phyloP scores from a whole-genome alignment of 2,113 vertebrate species.

The Macquaria ambigua region DNA sequence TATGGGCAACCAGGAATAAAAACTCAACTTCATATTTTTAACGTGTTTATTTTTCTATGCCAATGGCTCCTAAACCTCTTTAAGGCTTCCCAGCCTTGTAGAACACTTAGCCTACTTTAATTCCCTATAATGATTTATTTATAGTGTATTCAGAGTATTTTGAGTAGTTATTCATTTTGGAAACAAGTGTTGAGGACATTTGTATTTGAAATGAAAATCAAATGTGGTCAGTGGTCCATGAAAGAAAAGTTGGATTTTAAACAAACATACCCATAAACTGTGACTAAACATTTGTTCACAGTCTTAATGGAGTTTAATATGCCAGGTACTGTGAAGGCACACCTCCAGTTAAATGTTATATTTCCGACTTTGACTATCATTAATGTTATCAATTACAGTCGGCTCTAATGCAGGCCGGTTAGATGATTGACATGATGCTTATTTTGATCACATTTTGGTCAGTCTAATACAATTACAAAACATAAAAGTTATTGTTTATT shows the following conservation, averaged over 20 bases:
- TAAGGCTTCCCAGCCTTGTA: background rate
- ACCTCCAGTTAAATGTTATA: background rate
- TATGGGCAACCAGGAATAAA: background rate
- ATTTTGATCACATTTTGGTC: constrained; percentile 24
- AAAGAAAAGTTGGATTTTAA: constrained; percentile 32
- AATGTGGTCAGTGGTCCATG: constrained; percentile 2
- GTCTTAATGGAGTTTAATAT: constrained; percentile 15
- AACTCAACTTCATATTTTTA: background rate
- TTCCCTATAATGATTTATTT: constrained; percentile 22
- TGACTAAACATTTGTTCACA: constrained; percentile 46
- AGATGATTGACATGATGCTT: constrained; percentile 17
- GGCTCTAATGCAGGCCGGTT: background rate
- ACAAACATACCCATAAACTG: constrained; percentile 30
- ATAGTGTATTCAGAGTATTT: constrained; percentile 4
- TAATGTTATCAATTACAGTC: background rate
- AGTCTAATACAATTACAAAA: constrained; percentile 34
- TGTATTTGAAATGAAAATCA: constrained; percentile 16
- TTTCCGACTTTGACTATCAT: background rate
- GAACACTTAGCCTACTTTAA: background rate
- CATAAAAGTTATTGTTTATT: constrained; percentile 53
- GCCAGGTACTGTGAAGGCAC: background rate
- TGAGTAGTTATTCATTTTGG: constrained; percentile 19
- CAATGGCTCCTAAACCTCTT: background rate
- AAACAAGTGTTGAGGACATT: constrained; percentile 11
- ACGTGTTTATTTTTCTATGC: background rate